These are phyloP conservation scores for Bimastos eiseni DNA, from an alignment of 2,888 invertebrate genomes.

Conservation along the genomic window DNA sequence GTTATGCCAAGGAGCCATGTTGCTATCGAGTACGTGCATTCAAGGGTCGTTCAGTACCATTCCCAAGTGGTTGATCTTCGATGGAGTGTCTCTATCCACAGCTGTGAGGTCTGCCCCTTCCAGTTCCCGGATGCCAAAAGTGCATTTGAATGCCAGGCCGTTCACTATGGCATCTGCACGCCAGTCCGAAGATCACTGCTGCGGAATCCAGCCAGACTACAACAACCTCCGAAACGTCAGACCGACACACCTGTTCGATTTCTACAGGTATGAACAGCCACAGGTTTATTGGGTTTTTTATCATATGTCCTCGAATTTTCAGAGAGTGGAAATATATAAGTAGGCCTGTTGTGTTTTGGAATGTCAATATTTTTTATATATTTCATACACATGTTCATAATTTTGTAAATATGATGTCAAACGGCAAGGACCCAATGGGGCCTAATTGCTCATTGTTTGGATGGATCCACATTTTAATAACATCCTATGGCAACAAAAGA, in stretches of 20 bases:
- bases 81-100: not conserved
- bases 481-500: no score
- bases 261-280: not conserved
- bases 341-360: not conserved
- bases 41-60: not conserved
- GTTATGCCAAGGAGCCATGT: not conserved
- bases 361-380: not conserved
- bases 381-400: not conserved
- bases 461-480: no score
- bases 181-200: not conserved
- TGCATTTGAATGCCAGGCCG: not conserved
- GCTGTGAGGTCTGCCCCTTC: not conserved
- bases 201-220: not conserved
- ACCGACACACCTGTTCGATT: not conserved
- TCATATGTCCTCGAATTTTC: not conserved
- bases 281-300: not conserved
- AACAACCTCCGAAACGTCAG: not conserved
- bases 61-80: constrained; percentile 6
- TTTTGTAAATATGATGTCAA: not conserved
- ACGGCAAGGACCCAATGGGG: not conserved
- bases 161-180: constrained; percentile 1
- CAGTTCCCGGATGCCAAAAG: not conserved
- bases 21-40: not conserved
- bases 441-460: no score
- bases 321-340: not conserved